These are phyloP conservation scores for Campodea augens DNA, from an alignment of 1,140 invertebrate genomes.

Conservation along the genomic window DNA sequence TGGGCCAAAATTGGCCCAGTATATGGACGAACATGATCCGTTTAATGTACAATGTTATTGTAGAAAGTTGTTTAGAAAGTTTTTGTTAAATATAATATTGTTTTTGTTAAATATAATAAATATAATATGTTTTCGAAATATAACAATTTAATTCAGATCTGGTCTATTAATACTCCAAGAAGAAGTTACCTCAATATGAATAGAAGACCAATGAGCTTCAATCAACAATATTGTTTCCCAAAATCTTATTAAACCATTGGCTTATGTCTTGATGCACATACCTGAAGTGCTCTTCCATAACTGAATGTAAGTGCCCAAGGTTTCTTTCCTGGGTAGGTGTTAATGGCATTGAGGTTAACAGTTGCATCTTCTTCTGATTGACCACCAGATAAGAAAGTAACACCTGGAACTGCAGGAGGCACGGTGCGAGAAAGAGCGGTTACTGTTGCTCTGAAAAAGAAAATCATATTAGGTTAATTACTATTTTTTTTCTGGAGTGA, in stretches of 20 bases:
- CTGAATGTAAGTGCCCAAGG: slow-evolving; percentile 95
- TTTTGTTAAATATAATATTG: too few relatives aligned
- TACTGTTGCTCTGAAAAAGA: slow-evolving; percentile 65
- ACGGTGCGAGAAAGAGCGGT: slow-evolving; percentile 75
- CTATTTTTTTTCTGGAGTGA: too few relatives aligned
- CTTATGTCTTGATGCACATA: slow-evolving; percentile 8
- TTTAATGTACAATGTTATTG: background rate
- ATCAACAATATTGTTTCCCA: too few relatives aligned
- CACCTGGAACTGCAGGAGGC: slow-evolving; percentile 79
- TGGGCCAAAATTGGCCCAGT: too few relatives aligned
- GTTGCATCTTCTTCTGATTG: slow-evolving; percentile 94
- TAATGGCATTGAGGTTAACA: slow-evolving; percentile 85
- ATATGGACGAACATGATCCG: background rate
- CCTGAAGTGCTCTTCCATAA: slow-evolving; percentile 68
- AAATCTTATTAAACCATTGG: too few relatives aligned
- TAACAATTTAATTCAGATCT: too few relatives aligned
- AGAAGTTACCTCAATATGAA: too few relatives aligned
- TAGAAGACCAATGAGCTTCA: too few relatives aligned
- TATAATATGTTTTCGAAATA: too few relatives aligned
- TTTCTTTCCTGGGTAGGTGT: slow-evolving; percentile 55
- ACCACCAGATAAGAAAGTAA: slow-evolving; percentile 90
- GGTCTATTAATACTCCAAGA: too few relatives aligned
- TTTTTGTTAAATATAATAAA: too few relatives aligned
- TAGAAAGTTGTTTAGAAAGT: background rate
- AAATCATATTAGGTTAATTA: too few relatives aligned